Evolutionary conservation across 2,888 invertebrate genomes (phyloP).

Genomic region (Amiota mariae): DNA sequence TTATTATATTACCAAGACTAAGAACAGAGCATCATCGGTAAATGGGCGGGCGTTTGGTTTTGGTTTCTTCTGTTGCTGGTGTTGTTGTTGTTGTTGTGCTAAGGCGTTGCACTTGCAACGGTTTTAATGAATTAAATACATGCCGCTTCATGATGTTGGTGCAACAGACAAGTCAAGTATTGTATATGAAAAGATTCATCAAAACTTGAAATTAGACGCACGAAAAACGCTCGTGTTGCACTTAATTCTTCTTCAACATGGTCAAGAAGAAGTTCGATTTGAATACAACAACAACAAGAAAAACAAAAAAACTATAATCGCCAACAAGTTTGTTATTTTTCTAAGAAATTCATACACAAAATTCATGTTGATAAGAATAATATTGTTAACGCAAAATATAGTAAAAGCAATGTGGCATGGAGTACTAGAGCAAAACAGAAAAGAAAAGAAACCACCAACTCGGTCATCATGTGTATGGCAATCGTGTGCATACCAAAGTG

Average conservation of each 20-base stretch:
- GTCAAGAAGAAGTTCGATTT: constrained; percentile 1
- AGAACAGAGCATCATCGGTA: constrained; percentile 19
- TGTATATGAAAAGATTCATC: background rate
- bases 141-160: constrained; percentile 40
- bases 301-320: too few species aligned
- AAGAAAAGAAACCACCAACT: too few species aligned
- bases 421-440: too few species aligned
- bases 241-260: constrained; percentile 3
- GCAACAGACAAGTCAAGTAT: constrained; percentile 34
- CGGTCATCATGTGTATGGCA: too few species aligned
- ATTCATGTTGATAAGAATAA: too few species aligned
- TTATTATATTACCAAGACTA: background rate
- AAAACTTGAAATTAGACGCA: background rate
- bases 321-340: background rate
- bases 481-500: constrained; percentile 3
- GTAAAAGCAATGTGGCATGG: too few species aligned
- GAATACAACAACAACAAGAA: background rate
- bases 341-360: constrained; percentile 9
- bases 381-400: too few species aligned
- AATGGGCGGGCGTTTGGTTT: constrained; percentile 22
- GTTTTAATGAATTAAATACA: constrained; percentile 50
- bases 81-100: background rate
- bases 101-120: constrained; percentile 29
- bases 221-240: background rate
- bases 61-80: background rate